These are phyloP conservation scores for Hirundichthys speculiger DNA, from an alignment of 2,113 vertebrate genomes.

Conservation along the genomic window DNA sequence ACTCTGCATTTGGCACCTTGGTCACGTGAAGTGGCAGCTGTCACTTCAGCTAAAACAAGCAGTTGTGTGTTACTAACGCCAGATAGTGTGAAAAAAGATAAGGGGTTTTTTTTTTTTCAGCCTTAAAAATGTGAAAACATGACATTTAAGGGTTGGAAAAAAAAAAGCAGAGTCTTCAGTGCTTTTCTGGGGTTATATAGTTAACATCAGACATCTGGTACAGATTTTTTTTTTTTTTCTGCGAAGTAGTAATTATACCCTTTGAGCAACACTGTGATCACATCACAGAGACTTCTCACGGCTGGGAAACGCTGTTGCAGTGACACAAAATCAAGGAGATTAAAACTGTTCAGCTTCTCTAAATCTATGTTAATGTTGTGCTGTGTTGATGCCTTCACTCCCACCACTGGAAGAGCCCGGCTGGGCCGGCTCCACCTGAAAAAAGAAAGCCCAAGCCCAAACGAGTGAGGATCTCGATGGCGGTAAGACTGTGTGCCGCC, in stretches of 20 bases:
- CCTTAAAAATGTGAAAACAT: no score
- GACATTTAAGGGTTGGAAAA: no score
- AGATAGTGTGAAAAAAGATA: no score
- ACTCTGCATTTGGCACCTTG: neutral
- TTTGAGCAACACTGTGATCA: constrained; percentile 59
- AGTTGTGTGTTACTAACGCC: neutral
- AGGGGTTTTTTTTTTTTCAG: no score
- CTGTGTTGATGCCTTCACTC: constrained; percentile 68
- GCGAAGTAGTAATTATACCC: constrained; percentile 61
- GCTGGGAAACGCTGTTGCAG: constrained; percentile 48
- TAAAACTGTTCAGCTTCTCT: constrained; percentile 44
- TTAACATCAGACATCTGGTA: constrained; percentile 23
- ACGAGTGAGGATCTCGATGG: constrained; percentile 91
- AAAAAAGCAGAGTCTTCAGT: no score
- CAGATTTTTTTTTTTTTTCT: constrained; percentile 41
- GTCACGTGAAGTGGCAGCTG: constrained; percentile 1
- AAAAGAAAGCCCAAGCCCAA: constrained; percentile 89
- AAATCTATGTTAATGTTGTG: constrained; percentile 73
- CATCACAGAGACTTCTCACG: constrained; percentile 33
- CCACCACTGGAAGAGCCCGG: constrained; percentile 77
- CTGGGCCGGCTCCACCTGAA: constrained; percentile 80
- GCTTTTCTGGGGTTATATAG: no score
- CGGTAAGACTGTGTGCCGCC: constrained; percentile 85
- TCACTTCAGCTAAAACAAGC: no score
- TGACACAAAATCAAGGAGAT: constrained; percentile 14